Percentiles rank a stretch among this genome's conserved stretches.
phyloP scores from a whole-genome alignment of 2,888 invertebrate genomes.

The Limnephilus lunatus region DNA sequence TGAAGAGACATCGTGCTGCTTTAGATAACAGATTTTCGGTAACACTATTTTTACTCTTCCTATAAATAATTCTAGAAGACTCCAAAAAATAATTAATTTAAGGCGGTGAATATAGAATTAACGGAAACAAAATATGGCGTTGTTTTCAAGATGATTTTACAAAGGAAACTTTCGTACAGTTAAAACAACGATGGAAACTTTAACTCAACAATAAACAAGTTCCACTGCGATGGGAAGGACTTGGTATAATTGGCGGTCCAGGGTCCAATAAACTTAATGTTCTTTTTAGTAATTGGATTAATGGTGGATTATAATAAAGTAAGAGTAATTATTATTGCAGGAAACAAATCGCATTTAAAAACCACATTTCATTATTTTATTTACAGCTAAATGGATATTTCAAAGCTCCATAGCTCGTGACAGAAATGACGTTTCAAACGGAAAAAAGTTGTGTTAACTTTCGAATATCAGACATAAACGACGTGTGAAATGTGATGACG shows the following conservation, averaged over 20 bases:
- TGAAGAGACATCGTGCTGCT: too few species aligned
- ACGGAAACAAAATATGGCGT: neutral
- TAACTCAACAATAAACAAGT: slow-evolving; percentile 6
- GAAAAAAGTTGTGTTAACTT: too few species aligned
- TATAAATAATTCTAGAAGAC: neutral
- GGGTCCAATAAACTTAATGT: neutral
- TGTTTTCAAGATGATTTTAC: slow-evolving; percentile 22
- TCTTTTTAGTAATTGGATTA: neutral
- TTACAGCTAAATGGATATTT: neutral
- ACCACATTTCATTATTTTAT: neutral
- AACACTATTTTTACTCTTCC: neutral
- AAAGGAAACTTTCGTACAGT: slow-evolving; percentile 11
- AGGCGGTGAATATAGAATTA: neutral
- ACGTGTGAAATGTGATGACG: too few species aligned
- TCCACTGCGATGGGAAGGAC: neutral
- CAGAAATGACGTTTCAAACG: too few species aligned
- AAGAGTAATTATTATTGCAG: too few species aligned
- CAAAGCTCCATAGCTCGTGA: too few species aligned
- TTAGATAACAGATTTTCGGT: neutral
- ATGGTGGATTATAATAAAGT: neutral
- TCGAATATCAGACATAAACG: too few species aligned
- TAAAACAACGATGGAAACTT: neutral
- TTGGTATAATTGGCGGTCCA: neutral
- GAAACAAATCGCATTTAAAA: too few species aligned
- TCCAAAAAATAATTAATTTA: slow-evolving; percentile 16